Conservation (phyloP, 2,113 vertebrate genomes). For the Panthera tigris region DNA sequence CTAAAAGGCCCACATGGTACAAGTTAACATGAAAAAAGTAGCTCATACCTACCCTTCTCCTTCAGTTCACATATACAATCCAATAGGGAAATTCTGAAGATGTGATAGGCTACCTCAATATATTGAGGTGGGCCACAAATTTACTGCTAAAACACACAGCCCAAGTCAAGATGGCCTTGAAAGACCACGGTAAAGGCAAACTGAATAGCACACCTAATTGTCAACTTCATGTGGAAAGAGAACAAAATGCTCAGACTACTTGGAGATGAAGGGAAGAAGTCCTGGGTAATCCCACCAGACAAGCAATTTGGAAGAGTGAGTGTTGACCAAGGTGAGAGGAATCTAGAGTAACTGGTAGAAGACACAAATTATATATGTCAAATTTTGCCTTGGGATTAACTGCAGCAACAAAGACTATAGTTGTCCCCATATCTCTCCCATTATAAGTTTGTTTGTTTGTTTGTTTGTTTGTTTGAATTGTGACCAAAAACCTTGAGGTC, state of each 20-base stretch:
- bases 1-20: neutral
- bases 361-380: neutral
- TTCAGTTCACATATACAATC: neutral
- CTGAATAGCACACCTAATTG: neutral
- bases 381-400: neutral
- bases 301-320: neutral
- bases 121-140: neutral
- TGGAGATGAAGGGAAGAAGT: neutral
- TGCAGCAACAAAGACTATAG: neutral
- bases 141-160: neutral
- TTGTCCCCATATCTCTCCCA: neutral
- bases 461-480: neutral
- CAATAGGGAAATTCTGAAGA: neutral
- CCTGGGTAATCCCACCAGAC: neutral
- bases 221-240: neutral
- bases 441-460: neutral
- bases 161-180: neutral
- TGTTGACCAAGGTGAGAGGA: neutral
- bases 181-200: neutral
- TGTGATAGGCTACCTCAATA: neutral
- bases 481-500: neutral
- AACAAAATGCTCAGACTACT: neutral
- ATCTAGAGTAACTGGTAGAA: neutral
- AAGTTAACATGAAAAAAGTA: neutral
- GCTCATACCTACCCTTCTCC: neutral